Evolutionary conservation across 2,888 invertebrate genomes (phyloP), one percentile per base, ranked within the genome.

Genomic region (Pristionchus mayeri): DNA sequence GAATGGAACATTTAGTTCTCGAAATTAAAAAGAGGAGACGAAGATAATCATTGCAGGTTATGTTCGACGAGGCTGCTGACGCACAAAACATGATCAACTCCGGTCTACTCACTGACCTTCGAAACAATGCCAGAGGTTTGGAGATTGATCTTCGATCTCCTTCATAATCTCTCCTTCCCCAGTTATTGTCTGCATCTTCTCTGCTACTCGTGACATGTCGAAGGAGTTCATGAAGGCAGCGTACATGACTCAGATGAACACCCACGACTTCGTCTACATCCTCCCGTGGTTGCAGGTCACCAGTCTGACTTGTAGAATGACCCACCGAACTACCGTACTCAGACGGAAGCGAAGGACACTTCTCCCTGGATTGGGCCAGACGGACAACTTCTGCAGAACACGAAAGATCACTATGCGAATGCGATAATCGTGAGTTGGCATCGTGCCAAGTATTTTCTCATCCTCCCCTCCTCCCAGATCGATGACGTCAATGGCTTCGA

Each of bases 401-500:
- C 92, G 30, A 91, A 90, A 76, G 91, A 91, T 80, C 89, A 90
- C 85, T 92, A 91, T 85, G 88, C 90, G 18, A 91, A 91, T 83
- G 86, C 91, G 0, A 90, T 92, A 63, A 92, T 92, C 84, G 91
- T 91, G 76, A 85, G 84, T 75, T 37, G 37, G 40, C 11, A 67
- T 9, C n/a, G 13, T 82, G 27, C n/a, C 67, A 21, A 24, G 18
- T 40, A 7, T 27, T 44, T 30, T 13, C 24, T 9, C 4, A 30
- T 13, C 30, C 37, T 50, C 9, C 11, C 27, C 11, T 50, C 11
- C 48, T 24, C 75, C 67, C 84, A 89, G 89, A 89, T 92, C 52
- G 92, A 92, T 85, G 92, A 92, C 86, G 90, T 91, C 24, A 92
- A 92, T 84, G 92, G 92, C 11, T 92, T 92, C 85, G 92, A 92